Percentiles rank a stretch among this genome's conserved stretches.
Conservation (phyloP, 1,140 invertebrate species). For the Leptinotarsa lineolata region DNA sequence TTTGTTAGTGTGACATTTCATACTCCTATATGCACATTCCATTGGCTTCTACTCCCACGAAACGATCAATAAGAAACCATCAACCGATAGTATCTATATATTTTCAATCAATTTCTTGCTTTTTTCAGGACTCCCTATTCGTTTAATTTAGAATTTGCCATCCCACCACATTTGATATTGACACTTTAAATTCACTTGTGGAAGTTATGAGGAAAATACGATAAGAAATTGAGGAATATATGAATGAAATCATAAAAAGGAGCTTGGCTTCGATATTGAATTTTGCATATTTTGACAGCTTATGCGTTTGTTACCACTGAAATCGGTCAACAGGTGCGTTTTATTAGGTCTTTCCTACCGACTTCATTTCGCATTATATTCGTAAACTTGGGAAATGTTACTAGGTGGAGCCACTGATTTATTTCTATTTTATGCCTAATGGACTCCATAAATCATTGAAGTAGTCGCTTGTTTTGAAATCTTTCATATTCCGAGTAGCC, state of each 20-base stretch:
- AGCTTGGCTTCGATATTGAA: not conserved
- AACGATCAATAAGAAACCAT: no score
- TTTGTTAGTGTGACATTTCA: no score
- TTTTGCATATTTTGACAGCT: slow-evolving; percentile 33
- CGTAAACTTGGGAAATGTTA: not conserved
- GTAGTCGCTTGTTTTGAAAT: not conserved
- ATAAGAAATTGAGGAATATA: not conserved
- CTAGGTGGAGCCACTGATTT: not conserved
- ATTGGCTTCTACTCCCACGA: no score
- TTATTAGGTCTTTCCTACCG: slow-evolving; percentile 26
- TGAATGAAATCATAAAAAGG: not conserved
- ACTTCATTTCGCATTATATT: slow-evolving; percentile 17
- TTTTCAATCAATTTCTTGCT: no score
- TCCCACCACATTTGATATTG: not conserved
- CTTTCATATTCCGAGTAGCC: no score
- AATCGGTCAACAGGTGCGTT: slow-evolving; percentile 35
- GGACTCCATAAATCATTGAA: not conserved
- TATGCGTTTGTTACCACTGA: slow-evolving; percentile 36
- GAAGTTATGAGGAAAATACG: not conserved
- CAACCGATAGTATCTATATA: no score
- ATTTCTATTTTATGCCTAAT: slow-evolving; percentile 3
- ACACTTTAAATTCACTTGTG: not conserved
- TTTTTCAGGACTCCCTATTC: no score
- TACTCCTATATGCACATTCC: no score
- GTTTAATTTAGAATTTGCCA: no score